phyloP scores from a whole-genome alignment of 2,888 invertebrate genomes.

The Drosophila cyrtoloma region DNA sequence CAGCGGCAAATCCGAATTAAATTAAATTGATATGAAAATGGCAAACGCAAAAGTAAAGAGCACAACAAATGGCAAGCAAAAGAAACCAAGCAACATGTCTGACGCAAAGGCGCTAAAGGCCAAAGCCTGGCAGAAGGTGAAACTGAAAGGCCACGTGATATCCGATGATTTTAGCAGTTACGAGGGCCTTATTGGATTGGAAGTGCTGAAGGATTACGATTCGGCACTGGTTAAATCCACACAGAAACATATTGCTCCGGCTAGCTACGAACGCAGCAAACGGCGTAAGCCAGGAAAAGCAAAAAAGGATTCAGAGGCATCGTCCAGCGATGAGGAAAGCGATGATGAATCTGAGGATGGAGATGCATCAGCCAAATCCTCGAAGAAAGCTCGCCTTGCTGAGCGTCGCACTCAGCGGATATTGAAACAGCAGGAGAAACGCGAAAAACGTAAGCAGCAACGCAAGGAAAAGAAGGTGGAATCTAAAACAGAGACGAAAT shows the following conservation, averaged over 20 bases:
- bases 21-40: constrained; percentile 33
- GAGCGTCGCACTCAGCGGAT: constrained; percentile 63
- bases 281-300: constrained; percentile 35
- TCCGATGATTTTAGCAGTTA: constrained; percentile 86
- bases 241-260: constrained; percentile 80
- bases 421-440: constrained; percentile 66
- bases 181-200: constrained; percentile 91
- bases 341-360: constrained; percentile 41
- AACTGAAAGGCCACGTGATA: constrained; percentile 87
- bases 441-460: constrained; percentile 53
- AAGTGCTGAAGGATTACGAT: constrained; percentile 91
- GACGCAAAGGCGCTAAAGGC: constrained; percentile 14
- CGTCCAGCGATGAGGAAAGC: constrained; percentile 36
- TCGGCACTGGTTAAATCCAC: constrained; percentile 84
- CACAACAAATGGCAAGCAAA: constrained; percentile 17
- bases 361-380: constrained; percentile 7
- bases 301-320: constrained; percentile 13
- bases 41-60: constrained; percentile 31
- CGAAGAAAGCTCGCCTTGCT: constrained; percentile 73
- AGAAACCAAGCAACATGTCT: background rate
- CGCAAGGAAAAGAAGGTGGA: constrained; percentile 43
- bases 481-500: constrained; percentile 1
- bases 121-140: constrained; percentile 88
- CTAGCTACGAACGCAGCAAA: constrained; percentile 60
- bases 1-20: background rate